Evolutionary conservation across 1,140 invertebrate species (phyloP).

Genomic region (Drosophila cardini): DNA sequence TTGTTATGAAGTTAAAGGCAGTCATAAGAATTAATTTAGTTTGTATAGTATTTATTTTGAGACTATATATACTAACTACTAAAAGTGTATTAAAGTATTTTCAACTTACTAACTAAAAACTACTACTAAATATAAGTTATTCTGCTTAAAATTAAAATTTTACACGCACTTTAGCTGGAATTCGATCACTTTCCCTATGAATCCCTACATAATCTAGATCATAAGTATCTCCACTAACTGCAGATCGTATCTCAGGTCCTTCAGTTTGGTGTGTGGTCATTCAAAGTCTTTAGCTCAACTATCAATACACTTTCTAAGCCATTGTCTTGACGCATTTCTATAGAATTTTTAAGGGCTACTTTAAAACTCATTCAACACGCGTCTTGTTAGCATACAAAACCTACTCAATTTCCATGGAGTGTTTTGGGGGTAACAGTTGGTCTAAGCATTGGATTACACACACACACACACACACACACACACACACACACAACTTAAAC

Average conservation of each 20-base stretch:
- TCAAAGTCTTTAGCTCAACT: slow-evolving; percentile 31
- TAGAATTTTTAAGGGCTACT: slow-evolving; percentile 54
- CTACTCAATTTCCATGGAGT: slow-evolving; percentile 56
- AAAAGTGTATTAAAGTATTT: too few species aligned
- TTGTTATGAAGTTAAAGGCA: background rate
- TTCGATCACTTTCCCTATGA: too few species aligned
- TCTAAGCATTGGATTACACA: slow-evolving; percentile 69
- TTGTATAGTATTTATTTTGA: too few species aligned
- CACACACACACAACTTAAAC: too few species aligned
- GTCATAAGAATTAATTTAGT: background rate
- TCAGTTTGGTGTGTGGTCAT: slow-evolving; percentile 48
- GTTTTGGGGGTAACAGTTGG: slow-evolving; percentile 32
- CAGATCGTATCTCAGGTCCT: slow-evolving; percentile 51
- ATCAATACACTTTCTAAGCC: slow-evolving; percentile 23
- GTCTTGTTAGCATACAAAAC: slow-evolving; percentile 69
- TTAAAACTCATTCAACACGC: slow-evolving; percentile 53
- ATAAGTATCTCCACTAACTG: slow-evolving; percentile 9
- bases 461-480: too few species aligned
- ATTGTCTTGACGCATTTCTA: slow-evolving; percentile 48
- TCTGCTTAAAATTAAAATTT: too few species aligned
- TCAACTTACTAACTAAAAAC: too few species aligned
- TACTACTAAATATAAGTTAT: too few species aligned
- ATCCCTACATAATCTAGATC: background rate
- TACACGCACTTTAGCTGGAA: background rate
- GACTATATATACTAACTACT: too few species aligned